A percentile compares a stretch with the other conserved stretches of the same genome.
phyloP scores from a whole-genome alignment of 2,113 vertebrate genomes.

The Panthera leo region DNA sequence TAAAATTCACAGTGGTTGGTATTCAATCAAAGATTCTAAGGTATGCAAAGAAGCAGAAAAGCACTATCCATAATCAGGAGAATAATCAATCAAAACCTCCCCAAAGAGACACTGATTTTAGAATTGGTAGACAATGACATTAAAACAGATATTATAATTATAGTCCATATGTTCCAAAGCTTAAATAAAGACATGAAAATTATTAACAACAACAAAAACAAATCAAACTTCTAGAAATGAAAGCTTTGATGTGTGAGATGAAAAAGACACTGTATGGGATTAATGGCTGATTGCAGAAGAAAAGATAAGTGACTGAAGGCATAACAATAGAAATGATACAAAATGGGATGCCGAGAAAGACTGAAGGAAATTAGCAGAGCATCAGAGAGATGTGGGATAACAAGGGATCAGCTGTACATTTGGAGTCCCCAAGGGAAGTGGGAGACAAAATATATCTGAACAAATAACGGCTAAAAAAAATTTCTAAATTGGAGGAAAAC shows the following conservation, averaged over 20 bases:
- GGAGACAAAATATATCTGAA: neutral
- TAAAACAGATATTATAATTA: neutral
- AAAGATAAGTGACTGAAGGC: neutral
- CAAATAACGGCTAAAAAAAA: neutral
- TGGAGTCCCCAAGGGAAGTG: neutral
- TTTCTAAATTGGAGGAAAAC: neutral
- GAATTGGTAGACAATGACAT: neutral
- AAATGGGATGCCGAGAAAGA: neutral
- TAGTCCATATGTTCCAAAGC: neutral
- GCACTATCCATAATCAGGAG: neutral
- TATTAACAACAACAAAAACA: neutral
- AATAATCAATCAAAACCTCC: neutral
- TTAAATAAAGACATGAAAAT: neutral
- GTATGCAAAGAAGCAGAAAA: neutral
- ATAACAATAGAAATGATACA: neutral
- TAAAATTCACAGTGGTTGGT: neutral
- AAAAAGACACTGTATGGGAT: neutral
- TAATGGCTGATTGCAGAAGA: neutral
- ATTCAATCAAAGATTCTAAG: neutral
- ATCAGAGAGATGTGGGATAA: neutral
- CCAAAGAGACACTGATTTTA: neutral
- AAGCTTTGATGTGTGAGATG: neutral
- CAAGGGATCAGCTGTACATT: neutral
- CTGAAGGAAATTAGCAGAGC: neutral
- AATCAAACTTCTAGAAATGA: neutral